Percentiles rank a stretch among this genome's conserved stretches.
Conservation (phyloP, 2,888 invertebrate genomes). For the Atrina japonica region DNA sequence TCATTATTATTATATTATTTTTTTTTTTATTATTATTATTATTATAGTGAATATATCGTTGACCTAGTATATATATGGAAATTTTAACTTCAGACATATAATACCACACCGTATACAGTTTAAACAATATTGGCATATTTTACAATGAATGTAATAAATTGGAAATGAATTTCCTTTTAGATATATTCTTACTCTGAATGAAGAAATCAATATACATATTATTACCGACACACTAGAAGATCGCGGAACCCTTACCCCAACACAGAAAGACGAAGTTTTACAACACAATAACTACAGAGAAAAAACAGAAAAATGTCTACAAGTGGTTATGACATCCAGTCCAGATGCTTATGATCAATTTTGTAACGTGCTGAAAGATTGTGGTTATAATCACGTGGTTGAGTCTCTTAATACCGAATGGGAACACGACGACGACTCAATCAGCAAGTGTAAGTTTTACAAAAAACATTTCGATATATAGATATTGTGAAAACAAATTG, state of each 20-base stretch:
- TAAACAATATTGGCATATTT: too few species aligned
- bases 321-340: conserved; percentile 57
- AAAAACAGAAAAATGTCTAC: conserved; percentile 57
- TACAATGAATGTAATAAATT: too few species aligned
- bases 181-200: conserved; percentile 59
- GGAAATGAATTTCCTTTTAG: too few species aligned
- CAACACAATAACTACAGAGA: conserved; percentile 52
- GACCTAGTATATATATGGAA: too few species aligned
- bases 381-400: conserved; percentile 60
- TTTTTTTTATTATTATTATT: too few species aligned
- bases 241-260: conserved; percentile 54
- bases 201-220: conserved; percentile 58
- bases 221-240: conserved; percentile 59
- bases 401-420: conserved; percentile 52
- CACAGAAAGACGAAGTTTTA: conserved; percentile 58
- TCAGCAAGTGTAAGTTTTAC: conserved; percentile 40
- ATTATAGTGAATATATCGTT: too few species aligned
- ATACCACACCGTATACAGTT: too few species aligned
- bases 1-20: too few species aligned
- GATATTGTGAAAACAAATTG: too few species aligned
- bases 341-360: conserved; percentile 49
- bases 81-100: too few species aligned
- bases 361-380: conserved; percentile 61
- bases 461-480: too few species aligned
- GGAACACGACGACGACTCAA: conserved; percentile 44